Conservation (phyloP, 2,113 vertebrate genomes). For the rat (Rattus norvegicus) region GRCr8 NC_086027.1:77475501-77476000, state of each 20-base stretch:
- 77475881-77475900: neutral
- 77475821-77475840: neutral
- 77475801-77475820: too few relatives aligned
- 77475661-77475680: neutral
- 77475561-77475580: neutral
- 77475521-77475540: neutral
- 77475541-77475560: neutral
- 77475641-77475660: neutral
- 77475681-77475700: too few relatives aligned
- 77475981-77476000: neutral
- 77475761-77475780: too few relatives aligned
- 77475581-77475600: neutral
- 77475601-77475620: neutral
- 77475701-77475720: neutral
- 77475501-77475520: neutral
- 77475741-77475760: too few relatives aligned
- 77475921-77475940: neutral
- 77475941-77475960: neutral
- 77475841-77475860: neutral
- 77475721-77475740: neutral
- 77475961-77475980: neutral
- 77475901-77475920: neutral
- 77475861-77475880: neutral
- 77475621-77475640: neutral
- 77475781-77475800: too few relatives aligned